Evolutionary conservation across 2,113 vertebrate species (phyloP).

Genomic region (Trachemys scripta): DNA sequence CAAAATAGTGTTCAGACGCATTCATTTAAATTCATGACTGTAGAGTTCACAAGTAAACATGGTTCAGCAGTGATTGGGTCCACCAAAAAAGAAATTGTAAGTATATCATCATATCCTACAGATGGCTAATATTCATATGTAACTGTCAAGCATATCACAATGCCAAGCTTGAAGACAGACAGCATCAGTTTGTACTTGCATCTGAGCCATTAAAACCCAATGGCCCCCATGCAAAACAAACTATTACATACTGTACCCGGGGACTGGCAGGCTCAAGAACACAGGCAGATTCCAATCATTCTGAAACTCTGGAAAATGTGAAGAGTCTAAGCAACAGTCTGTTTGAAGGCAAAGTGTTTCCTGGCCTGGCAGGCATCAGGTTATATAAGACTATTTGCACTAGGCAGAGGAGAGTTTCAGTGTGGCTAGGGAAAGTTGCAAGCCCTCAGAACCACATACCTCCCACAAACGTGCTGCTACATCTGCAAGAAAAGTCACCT

Average conservation of each 20-base stretch:
- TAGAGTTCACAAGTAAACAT: background rate
- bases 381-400: background rate
- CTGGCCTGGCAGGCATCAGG: background rate
- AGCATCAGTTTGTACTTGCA: constrained; percentile 39
- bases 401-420: background rate
- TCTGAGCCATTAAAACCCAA: constrained; percentile 34
- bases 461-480: rapidly evolving
- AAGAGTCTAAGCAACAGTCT: background rate
- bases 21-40: background rate
- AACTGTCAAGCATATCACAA: constrained; percentile 17
- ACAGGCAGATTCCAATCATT: constrained; percentile 5
- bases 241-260: constrained; percentile 9
- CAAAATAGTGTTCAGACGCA: background rate
- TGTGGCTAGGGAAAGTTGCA: background rate
- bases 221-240: background rate
- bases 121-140: constrained; percentile 56
- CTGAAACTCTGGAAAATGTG: background rate
- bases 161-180: constrained; percentile 46
- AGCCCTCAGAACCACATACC: background rate
- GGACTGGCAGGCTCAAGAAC: constrained; percentile 9
- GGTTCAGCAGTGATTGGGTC: background rate
- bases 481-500: rapidly evolving
- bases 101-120: constrained; percentile 26
- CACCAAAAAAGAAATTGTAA: background rate
- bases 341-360: background rate